Evolutionary conservation across 2,888 invertebrate species (phyloP), one percentile per base, ranked within the genome.

Genomic region (Sarcophaga subvicina): DNA sequence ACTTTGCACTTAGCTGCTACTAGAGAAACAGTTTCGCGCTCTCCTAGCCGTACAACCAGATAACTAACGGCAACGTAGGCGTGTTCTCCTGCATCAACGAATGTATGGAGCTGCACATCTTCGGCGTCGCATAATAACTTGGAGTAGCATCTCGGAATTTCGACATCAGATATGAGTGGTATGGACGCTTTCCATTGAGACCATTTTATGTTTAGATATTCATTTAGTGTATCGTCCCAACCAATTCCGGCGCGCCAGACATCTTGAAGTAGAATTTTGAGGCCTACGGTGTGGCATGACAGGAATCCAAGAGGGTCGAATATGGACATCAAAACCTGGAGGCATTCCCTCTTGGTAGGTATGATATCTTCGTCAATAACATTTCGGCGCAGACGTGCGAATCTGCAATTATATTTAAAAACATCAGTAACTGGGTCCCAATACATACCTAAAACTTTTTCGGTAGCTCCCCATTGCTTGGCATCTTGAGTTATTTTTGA

Each of bases 401-500:
- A 88, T 81, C 80, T 87, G 66, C 49, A 87, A 78, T 49, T 83
- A 81, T 88, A 88, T 62, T 69, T 77, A 54, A 88, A 88, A 2
- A 60, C 49, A 17, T 88, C 86, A 25, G 66, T 77, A 73, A 62
- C 80, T 8, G 83, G 80, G 14, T 86, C 82, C 83, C 88, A 88
- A 83, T 66, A 80, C 79, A 88, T 80, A 73, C 81, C 85, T 47
- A 85, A 49, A 25, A 87, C n/a, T 60, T 87, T 85, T 64, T 81
- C 81, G 1, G 69, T 73, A 5, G 80, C 62, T 10, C 77, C 85
- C 76, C 69, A 80, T 84, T 80, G 11, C 27, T 27, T 27, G 27
- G 27, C 27, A 20, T 54, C 25, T 79, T 27, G 27, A 27, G 27
- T 27, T 27, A 27, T 27, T 27, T 27, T 27, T 27, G 60, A 10